Evolutionary conservation across 2,888 invertebrate species (phyloP).

Genomic region (Ormyrus pomaceus): DNA sequence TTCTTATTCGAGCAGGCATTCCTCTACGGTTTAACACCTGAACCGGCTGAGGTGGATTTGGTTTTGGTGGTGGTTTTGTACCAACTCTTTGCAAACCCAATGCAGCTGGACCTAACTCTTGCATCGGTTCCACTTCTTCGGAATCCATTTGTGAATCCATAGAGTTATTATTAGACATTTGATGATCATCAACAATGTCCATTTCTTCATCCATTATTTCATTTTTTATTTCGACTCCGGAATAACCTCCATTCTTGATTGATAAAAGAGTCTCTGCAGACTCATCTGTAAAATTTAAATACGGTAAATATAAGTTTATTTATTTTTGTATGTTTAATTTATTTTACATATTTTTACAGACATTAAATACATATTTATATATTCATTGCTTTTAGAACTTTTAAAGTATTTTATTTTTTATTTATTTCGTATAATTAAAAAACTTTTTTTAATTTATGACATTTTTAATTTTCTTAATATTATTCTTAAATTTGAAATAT

Average conservation of each 20-base stretch:
- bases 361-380: no score
- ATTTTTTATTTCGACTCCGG: slow-evolving; percentile 62
- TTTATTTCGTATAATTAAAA: no score
- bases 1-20: slow-evolving; percentile 93
- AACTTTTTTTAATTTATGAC: no score
- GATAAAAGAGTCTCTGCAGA: slow-evolving; percentile 78
- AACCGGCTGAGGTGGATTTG: slow-evolving; percentile 84
- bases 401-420: no score
- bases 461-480: no score
- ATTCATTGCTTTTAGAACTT: no score
- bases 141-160: slow-evolving; percentile 77
- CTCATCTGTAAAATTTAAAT: slow-evolving; percentile 74
- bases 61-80: slow-evolving; percentile 83
- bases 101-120: slow-evolving; percentile 87
- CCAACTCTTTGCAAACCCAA: slow-evolving; percentile 89
- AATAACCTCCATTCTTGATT: slow-evolving; percentile 78
- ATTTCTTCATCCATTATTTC: slow-evolving; percentile 76
- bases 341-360: no score
- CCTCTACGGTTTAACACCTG: slow-evolving; percentile 90
- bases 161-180: slow-evolving; percentile 66
- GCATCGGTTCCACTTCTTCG: slow-evolving; percentile 81
- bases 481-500: no score
- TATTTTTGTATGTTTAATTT: no score
- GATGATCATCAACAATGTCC: slow-evolving; percentile 78
- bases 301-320: no score